phyloP scores from a whole-genome alignment of 1,140 invertebrate genomes.

The Drosophila lini region DNA sequence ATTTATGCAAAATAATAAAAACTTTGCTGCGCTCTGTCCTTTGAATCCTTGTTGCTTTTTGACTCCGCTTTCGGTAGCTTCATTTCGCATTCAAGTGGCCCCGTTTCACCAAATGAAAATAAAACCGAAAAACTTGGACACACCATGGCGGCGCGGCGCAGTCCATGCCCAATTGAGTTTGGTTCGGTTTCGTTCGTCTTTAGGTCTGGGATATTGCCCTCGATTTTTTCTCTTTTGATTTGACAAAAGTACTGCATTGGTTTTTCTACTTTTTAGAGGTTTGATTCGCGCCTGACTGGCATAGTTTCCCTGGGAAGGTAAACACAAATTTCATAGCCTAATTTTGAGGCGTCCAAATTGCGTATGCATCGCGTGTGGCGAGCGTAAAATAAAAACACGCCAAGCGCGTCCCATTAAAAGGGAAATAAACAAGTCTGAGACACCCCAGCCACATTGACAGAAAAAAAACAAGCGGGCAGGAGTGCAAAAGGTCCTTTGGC shows the following conservation, averaged over 20 bases:
- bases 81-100: constrained; percentile 80
- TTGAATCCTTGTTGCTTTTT: constrained; percentile 18
- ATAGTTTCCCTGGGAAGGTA: too few species aligned
- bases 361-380: constrained; percentile 67
- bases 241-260: constrained; percentile 61
- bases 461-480: constrained; percentile 14
- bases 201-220: constrained; percentile 13
- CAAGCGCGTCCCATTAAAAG: constrained; percentile 58
- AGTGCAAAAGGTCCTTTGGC: constrained; percentile 16
- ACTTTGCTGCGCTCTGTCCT: constrained; percentile 24
- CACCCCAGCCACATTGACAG: constrained; percentile 25
- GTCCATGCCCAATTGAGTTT: constrained; percentile 70
- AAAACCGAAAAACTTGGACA: constrained; percentile 55
- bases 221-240: constrained; percentile 28
- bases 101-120: constrained; percentile 68
- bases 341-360: constrained; percentile 61
- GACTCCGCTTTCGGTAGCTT: constrained; percentile 45
- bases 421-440: constrained; percentile 57
- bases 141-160: constrained; percentile 18
- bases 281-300: constrained; percentile 12
- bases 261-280: not conserved
- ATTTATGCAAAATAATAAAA: constrained; percentile 64
- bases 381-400: constrained; percentile 51
- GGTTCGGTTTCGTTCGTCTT: constrained; percentile 35
- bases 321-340: constrained; percentile 61